Base-by-base conservation (phyloP, 2,888 invertebrate genomes). In the Harpagoxenus sublaevis region DNA sequence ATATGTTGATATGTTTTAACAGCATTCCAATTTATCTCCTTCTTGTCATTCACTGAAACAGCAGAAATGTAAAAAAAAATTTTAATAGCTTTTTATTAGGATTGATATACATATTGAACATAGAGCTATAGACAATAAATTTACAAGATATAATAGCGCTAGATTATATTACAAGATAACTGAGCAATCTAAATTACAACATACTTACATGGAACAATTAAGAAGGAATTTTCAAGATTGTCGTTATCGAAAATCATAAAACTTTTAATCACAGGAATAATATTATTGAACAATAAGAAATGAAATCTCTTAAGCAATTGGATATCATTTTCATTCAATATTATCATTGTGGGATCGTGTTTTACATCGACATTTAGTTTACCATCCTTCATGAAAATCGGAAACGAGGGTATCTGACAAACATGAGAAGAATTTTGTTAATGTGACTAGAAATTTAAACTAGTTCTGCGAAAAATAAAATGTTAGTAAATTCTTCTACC, bases 331-430 rank as follows among this genome's bases (percentile, higher is more conserved):
- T 93, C 79, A 2, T 95, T 94, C 5, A 97, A 92, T 0, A 84
- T 83, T 0, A 97, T 88, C 2, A 93, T 94, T 0, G 95, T 94
- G 74, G 96, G 94, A 92, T 97, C 97, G 39, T 95, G 94, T 71
- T 95, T 91, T 0, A 98, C 89, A 0, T 95, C 92, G 0, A 97
- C 96, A 92, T 92, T 90, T 3, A 97, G 87, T 90, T 96, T 95
- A 1, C 97, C 97, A 84, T 96, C 96, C 28, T 96, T 96, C 92
- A 98, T 96, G 93, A 96, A 99, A 87, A 98, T 96, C 0, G 98
- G 97, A 94, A 98, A 98, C 35, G 93, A 88, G 45, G 96, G 96
- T 18, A 96, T 77, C 95, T 95, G 86, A 71, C 39, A 23, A 77
- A 70, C 12, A 18, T 45, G 6, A 84, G 84, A 88, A 84, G 83